A percentile compares a stretch with the other conserved stretches of the same genome.
Conservation (phyloP, 2,888 invertebrate genomes). For the Brenthis daphne region DNA sequence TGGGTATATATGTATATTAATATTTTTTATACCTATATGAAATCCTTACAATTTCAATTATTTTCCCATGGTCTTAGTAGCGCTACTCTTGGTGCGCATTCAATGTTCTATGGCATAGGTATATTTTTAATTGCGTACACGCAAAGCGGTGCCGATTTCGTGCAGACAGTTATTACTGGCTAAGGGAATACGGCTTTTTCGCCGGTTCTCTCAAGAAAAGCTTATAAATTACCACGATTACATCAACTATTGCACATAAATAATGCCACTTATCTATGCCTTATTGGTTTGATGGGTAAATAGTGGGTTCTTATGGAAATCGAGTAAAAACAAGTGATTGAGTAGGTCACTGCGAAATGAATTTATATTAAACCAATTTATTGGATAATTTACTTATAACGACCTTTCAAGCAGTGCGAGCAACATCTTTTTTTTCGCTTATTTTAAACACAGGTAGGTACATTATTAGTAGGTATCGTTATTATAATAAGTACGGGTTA, state of each 20-base stretch:
- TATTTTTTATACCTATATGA: too few species aligned
- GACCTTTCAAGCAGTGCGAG: too few species aligned
- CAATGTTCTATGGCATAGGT: background rate
- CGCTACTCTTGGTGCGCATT: background rate
- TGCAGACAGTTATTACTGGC: conserved; percentile 25
- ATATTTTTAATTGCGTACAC: conserved; percentile 11
- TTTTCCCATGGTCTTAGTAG: too few species aligned
- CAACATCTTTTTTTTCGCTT: too few species aligned
- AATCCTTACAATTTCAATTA: too few species aligned
- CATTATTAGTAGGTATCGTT: too few species aligned
- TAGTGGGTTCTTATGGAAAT: conserved; percentile 28
- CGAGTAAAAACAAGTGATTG: conserved; percentile 21
- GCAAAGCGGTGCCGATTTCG: conserved; percentile 30
- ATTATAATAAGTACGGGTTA: too few species aligned
- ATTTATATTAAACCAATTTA: conserved; percentile 14
- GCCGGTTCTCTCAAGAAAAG: conserved; percentile 19
- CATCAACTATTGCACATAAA: conserved; percentile 37
- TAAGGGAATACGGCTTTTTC: conserved; percentile 32
- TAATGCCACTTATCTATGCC: conserved; percentile 35
- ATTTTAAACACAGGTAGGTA: too few species aligned
- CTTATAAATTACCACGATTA: conserved; percentile 34
- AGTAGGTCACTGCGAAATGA: conserved; percentile 26
- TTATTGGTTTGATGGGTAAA: conserved; percentile 37
- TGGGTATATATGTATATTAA: too few species aligned
- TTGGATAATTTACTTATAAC: background rate